Base-by-base conservation (phyloP, 2,888 invertebrate genomes). In the Penaeus monodon region DNA sequence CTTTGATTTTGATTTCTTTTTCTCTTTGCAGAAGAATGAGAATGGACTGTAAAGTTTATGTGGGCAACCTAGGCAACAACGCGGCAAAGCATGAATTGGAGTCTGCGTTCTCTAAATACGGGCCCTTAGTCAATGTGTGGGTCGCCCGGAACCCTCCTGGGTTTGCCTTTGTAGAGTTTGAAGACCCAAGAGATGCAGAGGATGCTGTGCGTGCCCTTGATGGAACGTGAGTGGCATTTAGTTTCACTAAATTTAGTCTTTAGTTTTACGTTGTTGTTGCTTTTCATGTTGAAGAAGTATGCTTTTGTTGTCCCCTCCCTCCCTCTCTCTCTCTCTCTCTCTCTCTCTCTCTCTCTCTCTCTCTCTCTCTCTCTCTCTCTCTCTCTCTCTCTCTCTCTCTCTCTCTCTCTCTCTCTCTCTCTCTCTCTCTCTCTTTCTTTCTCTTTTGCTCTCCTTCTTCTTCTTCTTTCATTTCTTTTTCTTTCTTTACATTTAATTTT, bases 101-200 rank as follows among this genome's bases (percentile, higher is more conserved):
- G 92, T 96, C 96, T 91, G 95, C 96, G 20, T 98, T 98, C 92
- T 94, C 95, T 87, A 96, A 97, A 93, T 98, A 96, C 92, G 98
- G 98, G 17, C 96, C 96, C 73, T 94, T 98, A 90, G 94, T 96
- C 91, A 98, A 97, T 93, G 97, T 98, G 79, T 98, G 98, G 98
- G 97, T 98, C 82, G 98, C 98, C 0, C 94, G 97, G 91, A 97
- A 98, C 92, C 98, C 97, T 70, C 97, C 97, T 12, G 98, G 97
- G 29, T 97, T 97, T 93, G 97, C 97, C 0, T 97, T 97, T 92
- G 96, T 97, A 8, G 97, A 97, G 93, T 97, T 95, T 92, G 97
- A 97, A 93, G 97, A 98, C 91, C 95, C 96, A 27, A 93, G 97
- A 89, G 97, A 97, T 92, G 97, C 97, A 24, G 96, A 97, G 92